Conservation (phyloP, 2,113 vertebrate species). For the Phoenicopterus ruber region DNA sequence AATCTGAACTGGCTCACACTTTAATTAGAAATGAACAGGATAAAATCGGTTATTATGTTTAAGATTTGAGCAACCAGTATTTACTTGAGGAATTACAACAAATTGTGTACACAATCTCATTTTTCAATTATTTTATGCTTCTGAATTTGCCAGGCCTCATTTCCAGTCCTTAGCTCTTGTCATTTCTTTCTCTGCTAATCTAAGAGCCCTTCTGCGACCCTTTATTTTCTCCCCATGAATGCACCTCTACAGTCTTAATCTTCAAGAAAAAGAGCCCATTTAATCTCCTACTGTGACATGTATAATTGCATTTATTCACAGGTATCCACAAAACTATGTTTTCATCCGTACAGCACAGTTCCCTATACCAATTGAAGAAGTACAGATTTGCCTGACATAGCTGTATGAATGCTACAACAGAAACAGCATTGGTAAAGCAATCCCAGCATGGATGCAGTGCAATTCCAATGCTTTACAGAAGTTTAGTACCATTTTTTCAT, state of each 20-base stretch:
- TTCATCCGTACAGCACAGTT: not conserved
- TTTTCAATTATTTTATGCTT: conserved; percentile 33
- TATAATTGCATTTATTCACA: conserved; percentile 42
- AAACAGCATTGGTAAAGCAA: not conserved
- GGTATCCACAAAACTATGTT: not conserved
- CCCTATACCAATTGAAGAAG: not conserved
- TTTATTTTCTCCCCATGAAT: conserved; percentile 48
- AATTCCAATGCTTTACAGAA: not conserved
- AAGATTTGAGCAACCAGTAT: not conserved
- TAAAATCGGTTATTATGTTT: not conserved
- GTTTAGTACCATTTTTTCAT: not conserved
- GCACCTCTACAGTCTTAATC: conserved; percentile 7
- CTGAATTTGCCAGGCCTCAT: not conserved
- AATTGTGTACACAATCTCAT: not conserved
- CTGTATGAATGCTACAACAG: not conserved
- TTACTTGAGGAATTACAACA: not conserved
- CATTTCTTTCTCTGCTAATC: not conserved
- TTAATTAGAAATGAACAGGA: not conserved
- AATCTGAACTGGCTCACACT: not conserved
- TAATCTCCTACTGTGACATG: not conserved
- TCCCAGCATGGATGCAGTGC: not conserved
- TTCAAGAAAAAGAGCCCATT: conserved; percentile 12
- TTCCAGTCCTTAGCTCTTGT: conserved; percentile 1
- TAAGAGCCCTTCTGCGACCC: not conserved
- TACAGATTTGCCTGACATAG: not conserved